phyloP scores from a whole-genome alignment of 2,888 invertebrate genomes.

The Heliconius sara region DNA sequence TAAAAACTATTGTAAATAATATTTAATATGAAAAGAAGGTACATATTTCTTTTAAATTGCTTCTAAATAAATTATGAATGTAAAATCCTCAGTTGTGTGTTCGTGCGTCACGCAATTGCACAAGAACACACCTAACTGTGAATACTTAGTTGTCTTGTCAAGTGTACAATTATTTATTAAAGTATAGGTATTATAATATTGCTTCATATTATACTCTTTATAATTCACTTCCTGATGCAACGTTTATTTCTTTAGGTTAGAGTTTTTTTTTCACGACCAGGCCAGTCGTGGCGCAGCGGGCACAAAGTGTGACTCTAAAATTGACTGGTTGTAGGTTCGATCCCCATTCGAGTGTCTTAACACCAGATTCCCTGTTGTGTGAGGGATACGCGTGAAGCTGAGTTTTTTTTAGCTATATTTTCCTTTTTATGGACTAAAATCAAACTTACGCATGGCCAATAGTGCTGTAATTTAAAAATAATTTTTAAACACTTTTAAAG shows the following conservation, averaged over 20 bases:
- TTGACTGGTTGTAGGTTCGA: no score
- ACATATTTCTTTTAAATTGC: neutral
- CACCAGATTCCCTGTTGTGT: no score
- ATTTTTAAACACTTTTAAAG: no score
- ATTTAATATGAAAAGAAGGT: neutral
- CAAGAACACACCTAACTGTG: neutral
- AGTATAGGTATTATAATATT: neutral
- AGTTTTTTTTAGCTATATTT: neutral
- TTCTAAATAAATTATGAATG: neutral
- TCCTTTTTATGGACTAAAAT: no score
- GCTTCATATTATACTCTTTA: neutral
- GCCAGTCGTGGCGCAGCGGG: no score
- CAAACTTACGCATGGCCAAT: no score
- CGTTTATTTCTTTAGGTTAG: neutral
- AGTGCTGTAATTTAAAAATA: no score
- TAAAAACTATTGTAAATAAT: neutral
- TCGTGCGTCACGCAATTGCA: conserved; percentile 21
- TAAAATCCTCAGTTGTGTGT: neutral
- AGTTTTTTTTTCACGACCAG: neutral
- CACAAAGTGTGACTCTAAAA: no score
- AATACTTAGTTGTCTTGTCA: neutral
- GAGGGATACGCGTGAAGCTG: no score
- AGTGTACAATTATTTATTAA: neutral
- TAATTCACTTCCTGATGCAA: neutral
- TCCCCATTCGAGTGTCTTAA: no score